Evolutionary conservation across 2,113 vertebrate genomes (phyloP), one percentile per base, ranked within the genome.

Genomic region (Atractosteus spatula): DNA sequence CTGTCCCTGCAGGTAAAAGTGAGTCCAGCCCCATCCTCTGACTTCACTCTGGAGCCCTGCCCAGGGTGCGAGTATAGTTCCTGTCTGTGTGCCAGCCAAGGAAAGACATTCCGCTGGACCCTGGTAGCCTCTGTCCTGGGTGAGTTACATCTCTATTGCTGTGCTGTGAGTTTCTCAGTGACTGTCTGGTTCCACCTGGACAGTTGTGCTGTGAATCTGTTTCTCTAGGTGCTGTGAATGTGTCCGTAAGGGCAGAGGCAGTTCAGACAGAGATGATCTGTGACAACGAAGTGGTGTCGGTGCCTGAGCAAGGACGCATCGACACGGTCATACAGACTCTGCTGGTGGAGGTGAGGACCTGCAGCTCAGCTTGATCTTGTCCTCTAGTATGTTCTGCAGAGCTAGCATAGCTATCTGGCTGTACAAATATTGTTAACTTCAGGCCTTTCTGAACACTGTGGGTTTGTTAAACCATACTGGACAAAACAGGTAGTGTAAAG

Each of bases 161-260:
- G 13, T 17, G 11, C 7, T 16, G 44, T 72, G 8, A 42, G 17
- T 42, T 16, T 3, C 13, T 29, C 29, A 29, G 12, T 42, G 3
- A 41, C 62, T 41, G 4, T 64, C 7, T 41, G 10, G 3, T 3
- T 12, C 41, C 8, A 3, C 2, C 13, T 29, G 62, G 13, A 41
- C 8, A 13, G 41, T 5, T 17, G 17, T 62, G 41, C 12, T 17
- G 17, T 62, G 41, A 0, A 54, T 51, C 16, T 70, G 12, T 13
- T 69, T 51, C 7, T 77, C 29, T 13, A 95, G 94, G 94, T 41
- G 75, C 69, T 7, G 56, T 94, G 77, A 86, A 93, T 51, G 87
- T 96, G 76, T 86, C 89, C 0, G 88, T 94, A 55, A 87, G 73
- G 3, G 93, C 93, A 63, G 90, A 94, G 76, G 90, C 93, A 4